phyloP scores from a whole-genome alignment of 1,140 invertebrate species.

The Pseudomyrmex dendroicus region DNA sequence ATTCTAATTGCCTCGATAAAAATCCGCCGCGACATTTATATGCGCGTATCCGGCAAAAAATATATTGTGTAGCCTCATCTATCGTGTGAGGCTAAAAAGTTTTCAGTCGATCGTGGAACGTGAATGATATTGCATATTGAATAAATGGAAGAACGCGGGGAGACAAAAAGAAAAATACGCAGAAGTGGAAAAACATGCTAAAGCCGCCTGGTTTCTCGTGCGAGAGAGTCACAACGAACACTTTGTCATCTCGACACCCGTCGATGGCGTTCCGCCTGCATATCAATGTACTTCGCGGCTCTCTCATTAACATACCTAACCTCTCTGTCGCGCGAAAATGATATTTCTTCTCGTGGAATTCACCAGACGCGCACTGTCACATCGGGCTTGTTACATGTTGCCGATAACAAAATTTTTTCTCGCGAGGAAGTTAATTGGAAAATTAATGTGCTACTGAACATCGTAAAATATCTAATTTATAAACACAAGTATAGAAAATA shows the following conservation, averaged over 20 bases:
- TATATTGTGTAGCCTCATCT: background rate
- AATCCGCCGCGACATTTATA: slow-evolving; percentile 6
- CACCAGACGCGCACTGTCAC: background rate
- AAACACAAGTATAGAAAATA: background rate
- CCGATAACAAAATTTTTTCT: background rate
- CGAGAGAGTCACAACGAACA: slow-evolving; percentile 57
- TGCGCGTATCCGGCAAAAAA: background rate
- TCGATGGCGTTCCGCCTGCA: slow-evolving; percentile 75
- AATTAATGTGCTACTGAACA: background rate
- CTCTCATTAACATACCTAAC: slow-evolving; percentile 63
- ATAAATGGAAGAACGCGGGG: background rate
- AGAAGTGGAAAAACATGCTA: slow-evolving; percentile 42
- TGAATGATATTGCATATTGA: background rate
- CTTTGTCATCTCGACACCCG: slow-evolving; percentile 73
- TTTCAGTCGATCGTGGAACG: background rate
- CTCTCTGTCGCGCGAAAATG: slow-evolving; percentile 23
- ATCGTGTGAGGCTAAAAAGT: background rate
- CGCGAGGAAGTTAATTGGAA: slow-evolving; percentile 1
- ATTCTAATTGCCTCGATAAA: background rate
- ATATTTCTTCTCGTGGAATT: slow-evolving; percentile 27
- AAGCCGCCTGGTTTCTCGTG: slow-evolving; percentile 62
- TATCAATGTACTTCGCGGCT: slow-evolving; percentile 74
- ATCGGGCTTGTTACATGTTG: background rate
- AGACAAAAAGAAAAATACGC: background rate
- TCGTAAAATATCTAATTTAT: background rate